These are phyloP conservation scores for Crotophaga sulcirostris DNA, from an alignment of 2,113 vertebrate genomes.

Conservation along the genomic window DNA sequence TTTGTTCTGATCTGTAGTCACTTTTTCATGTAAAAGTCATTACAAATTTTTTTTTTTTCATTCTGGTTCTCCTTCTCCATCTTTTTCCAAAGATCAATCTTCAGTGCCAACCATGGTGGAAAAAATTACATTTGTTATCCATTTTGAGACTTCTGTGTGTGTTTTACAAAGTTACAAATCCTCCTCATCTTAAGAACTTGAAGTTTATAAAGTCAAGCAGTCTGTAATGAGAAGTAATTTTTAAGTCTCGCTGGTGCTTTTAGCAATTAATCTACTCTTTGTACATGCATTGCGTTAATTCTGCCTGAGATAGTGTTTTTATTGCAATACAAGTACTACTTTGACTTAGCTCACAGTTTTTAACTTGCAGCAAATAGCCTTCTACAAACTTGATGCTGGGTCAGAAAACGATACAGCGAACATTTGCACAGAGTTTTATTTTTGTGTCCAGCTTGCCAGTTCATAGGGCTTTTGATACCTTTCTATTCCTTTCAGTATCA, in stretches of 20 bases:
- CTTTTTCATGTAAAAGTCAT: conserved; percentile 7
- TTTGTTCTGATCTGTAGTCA: not conserved
- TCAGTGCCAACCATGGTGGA: not conserved
- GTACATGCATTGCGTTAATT: not conserved
- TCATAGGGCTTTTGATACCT: not conserved
- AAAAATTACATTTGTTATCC: not conserved
- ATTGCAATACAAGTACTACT: not conserved
- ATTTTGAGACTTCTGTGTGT: not conserved
- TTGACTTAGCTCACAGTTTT: not conserved
- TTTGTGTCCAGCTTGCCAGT: not conserved
- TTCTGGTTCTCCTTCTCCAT: not conserved
- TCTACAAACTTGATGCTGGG: not conserved
- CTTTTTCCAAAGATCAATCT: not conserved
- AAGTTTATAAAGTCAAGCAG: not conserved
- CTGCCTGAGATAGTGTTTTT: not conserved
- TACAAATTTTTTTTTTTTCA: conserved; percentile 27
- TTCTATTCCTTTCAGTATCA: not conserved
- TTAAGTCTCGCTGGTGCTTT: not conserved
- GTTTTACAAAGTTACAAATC: not conserved
- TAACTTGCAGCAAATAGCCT: not conserved
- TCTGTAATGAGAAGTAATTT: not conserved
- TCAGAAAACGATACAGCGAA: not conserved
- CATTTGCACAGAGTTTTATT: not conserved
- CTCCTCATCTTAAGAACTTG: not conserved
- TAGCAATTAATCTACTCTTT: not conserved